phyloP scores from a whole-genome alignment of 1,140 invertebrate genomes.

The Papilio polytes region DNA sequence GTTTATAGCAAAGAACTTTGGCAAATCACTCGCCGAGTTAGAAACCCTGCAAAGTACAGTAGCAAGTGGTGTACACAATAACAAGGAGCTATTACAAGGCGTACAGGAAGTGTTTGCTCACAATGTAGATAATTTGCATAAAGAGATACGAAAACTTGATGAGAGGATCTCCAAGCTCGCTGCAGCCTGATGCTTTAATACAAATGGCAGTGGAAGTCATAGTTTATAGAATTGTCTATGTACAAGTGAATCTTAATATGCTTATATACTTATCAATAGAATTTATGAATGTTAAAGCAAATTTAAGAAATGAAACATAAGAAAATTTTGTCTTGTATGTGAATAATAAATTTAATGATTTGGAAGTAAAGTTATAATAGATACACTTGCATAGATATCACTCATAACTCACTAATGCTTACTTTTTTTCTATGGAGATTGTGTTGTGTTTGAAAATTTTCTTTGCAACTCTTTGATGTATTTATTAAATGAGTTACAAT shows the following conservation, averaged over 20 bases:
- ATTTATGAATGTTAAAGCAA: too few species aligned
- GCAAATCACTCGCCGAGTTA: constrained; percentile 92
- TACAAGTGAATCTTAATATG: too few species aligned
- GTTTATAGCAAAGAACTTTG: constrained; percentile 92
- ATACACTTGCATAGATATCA: background rate
- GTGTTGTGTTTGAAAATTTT: background rate
- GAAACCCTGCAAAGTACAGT: constrained; percentile 93
- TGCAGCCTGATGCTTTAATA: constrained; percentile 49
- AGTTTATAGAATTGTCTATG: constrained; percentile 3
- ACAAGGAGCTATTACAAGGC: constrained; percentile 90
- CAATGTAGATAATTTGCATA: constrained; percentile 90
- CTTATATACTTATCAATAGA: too few species aligned
- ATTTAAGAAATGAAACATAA: too few species aligned
- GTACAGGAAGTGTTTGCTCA: constrained; percentile 91
- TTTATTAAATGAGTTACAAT: background rate
- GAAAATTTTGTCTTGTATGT: too few species aligned
- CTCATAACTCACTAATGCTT: background rate
- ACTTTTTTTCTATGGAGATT: background rate
- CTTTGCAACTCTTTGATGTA: background rate
- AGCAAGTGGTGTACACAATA: constrained; percentile 88
- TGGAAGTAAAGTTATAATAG: background rate
- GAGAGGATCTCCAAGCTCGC: constrained; percentile 85
- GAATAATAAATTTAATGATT: too few species aligned
- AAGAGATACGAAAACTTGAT: constrained; percentile 90
- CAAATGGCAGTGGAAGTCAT: too few species aligned